These are phyloP conservation scores for Platyscapa corneri DNA, from an alignment of 1,140 invertebrate genomes.

Conservation along the genomic window DNA sequence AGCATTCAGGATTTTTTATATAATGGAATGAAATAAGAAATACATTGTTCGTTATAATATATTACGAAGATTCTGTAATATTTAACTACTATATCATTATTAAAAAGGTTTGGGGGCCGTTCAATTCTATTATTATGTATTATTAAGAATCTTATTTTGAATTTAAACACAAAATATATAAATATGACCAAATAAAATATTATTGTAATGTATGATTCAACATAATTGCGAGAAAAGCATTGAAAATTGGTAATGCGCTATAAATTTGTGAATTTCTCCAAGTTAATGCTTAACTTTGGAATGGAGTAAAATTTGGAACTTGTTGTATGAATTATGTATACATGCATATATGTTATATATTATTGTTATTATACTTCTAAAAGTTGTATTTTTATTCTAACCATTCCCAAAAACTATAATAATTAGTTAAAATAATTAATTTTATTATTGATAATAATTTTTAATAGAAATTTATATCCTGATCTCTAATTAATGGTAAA, in stretches of 20 bases:
- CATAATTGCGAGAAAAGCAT: background rate
- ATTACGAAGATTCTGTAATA: slow-evolving; percentile 6
- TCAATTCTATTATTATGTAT: slow-evolving; percentile 53
- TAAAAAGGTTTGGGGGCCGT: slow-evolving; percentile 51
- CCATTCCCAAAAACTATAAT: background rate
- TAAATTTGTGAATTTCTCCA: slow-evolving; percentile 18
- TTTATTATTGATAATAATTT: background rate
- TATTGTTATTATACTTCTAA: slow-evolving; percentile 68
- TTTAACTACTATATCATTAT: slow-evolving; percentile 7
- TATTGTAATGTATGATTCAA: slow-evolving; percentile 51
- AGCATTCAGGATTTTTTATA: background rate
- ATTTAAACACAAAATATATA: slow-evolving; percentile 33
- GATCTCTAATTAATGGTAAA: background rate
- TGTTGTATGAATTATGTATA: slow-evolving; percentile 69
- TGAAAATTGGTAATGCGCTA: background rate
- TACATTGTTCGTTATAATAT: background rate
- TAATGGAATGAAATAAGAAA: background rate
- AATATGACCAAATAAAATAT: slow-evolving; percentile 16
- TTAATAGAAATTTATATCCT: background rate
- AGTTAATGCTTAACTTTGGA: slow-evolving; percentile 47
- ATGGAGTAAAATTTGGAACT: slow-evolving; percentile 57
- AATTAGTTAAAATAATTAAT: too few relatives aligned
- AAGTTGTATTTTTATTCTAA: slow-evolving; percentile 58
- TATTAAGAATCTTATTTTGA: slow-evolving; percentile 43
- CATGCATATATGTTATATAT: slow-evolving; percentile 67